Percentiles rank a stretch among this genome's conserved stretches.
Evolutionary conservation across 2,888 invertebrate genomes (phyloP).

Genomic region (Dioctria linearis): DNA sequence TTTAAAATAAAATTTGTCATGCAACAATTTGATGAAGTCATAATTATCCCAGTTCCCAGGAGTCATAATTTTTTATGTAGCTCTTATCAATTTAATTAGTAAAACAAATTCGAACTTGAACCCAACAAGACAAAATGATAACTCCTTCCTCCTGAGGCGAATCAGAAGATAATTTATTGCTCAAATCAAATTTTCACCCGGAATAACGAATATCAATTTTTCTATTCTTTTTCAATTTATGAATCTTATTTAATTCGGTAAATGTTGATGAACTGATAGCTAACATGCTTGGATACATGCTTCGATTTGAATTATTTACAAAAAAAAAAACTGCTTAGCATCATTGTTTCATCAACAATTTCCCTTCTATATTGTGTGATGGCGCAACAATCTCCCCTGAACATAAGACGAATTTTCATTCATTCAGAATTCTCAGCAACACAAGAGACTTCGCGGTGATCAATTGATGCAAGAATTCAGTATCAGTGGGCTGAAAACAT

Average conservation of each 20-base stretch:
- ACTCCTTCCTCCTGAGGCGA: constrained; percentile 21
- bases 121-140: constrained; percentile 8
- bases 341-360: constrained; percentile 3
- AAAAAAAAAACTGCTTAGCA: no score
- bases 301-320: no score
- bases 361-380: background rate
- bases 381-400: no score
- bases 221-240: background rate
- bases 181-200: background rate
- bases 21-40: no score
- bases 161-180: background rate
- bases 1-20: no score
- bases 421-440: constrained; percentile 4
- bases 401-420: background rate
- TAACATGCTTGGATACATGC: no score
- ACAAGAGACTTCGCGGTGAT: constrained; percentile 17
- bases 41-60: no score
- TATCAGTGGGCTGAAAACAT: constrained; percentile 17
- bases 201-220: constrained; percentile 29
- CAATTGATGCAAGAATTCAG: constrained; percentile 22
- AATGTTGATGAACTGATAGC: no score
- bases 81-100: constrained; percentile 42
- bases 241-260: no score
- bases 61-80: background rate
- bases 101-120: constrained; percentile 41